Evolutionary conservation across 2,888 invertebrate species (phyloP), one percentile per base, ranked within the genome.

Genomic region (Brenthis daphne): DNA sequence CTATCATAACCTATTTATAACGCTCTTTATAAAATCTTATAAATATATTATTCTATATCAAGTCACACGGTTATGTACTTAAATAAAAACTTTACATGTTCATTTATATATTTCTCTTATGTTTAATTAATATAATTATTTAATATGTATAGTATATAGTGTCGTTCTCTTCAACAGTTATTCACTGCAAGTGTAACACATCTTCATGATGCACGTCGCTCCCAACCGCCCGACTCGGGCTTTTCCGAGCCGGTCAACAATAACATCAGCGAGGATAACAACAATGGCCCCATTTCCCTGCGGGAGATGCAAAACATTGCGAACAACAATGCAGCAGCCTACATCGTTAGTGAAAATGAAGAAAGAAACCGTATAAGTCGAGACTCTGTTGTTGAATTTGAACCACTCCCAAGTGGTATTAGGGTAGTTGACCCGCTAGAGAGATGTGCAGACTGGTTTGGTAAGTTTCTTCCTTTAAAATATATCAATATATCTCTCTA

Each of bases 241-340:
- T 89, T 91, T 86, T 86, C 87, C 1, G 92, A 91, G 77, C 88
- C 91, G 20, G 87, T 77, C 73, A 90, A 89, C 85, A 91, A 91
- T 82, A 91, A 90, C 81, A 83, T 89, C 78, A 85, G 83, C 78
- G 93, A 93, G 75, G 93, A 93, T 83, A 94, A 94, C 84, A 94
- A 94, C 85, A 94, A 94, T 78, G 93, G 93, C 0, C 93, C 93
- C 47, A 93, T 94, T 74, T 94, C 94, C 20, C 82, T 92, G 65
- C 90, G 93, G 29, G 93, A 94, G 82, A 89, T 94, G 89, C 93
- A 94, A 84, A 94, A 94, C 83, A 94, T 94, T 76, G 93, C 92
- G 71, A 94, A 94, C 82, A 94, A 94, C 82, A 94, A 94, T 75
- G 93, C 93, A 0, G 85, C 89, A 0, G 91, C 88, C 14, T 94